These are phyloP conservation scores for Epinotia ramella DNA, from an alignment of 2,888 invertebrate species.

Conservation along the genomic window DNA sequence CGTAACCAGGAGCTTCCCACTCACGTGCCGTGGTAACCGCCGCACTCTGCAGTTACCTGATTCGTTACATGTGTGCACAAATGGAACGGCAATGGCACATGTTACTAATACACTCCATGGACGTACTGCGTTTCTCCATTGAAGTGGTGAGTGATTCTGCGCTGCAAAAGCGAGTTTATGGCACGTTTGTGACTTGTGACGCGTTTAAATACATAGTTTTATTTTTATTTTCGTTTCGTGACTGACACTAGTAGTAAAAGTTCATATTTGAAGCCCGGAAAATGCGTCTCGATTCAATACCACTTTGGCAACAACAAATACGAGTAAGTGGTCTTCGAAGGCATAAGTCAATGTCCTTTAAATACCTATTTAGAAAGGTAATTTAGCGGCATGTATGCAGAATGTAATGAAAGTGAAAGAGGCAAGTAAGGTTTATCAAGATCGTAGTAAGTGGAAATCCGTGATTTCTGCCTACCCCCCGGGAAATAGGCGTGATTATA, in stretches of 20 bases:
- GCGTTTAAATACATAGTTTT: neutral
- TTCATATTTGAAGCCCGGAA: neutral
- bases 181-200: neutral
- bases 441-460: too few relatives aligned
- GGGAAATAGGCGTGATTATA: too few relatives aligned
- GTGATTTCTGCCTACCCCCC: too few relatives aligned
- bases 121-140: neutral
- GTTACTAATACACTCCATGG: neutral
- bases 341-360: too few relatives aligned
- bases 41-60: conserved; percentile 6
- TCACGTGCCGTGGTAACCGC: conserved; percentile 7
- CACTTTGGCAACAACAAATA: too few relatives aligned
- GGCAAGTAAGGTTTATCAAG: too few relatives aligned
- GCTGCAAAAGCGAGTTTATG: conserved; percentile 4
- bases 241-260: too few relatives aligned
- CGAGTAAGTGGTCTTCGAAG: too few relatives aligned
- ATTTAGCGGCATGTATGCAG: too few relatives aligned
- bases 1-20: neutral
- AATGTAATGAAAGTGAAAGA: too few relatives aligned
- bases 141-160: neutral
- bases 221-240: neutral
- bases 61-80: neutral
- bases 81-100: neutral
- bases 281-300: neutral
- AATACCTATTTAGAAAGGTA: too few relatives aligned